Evolutionary conservation across 2,113 vertebrate genomes (phyloP).

Genomic region (Pyxicephalus adspersus): DNA sequence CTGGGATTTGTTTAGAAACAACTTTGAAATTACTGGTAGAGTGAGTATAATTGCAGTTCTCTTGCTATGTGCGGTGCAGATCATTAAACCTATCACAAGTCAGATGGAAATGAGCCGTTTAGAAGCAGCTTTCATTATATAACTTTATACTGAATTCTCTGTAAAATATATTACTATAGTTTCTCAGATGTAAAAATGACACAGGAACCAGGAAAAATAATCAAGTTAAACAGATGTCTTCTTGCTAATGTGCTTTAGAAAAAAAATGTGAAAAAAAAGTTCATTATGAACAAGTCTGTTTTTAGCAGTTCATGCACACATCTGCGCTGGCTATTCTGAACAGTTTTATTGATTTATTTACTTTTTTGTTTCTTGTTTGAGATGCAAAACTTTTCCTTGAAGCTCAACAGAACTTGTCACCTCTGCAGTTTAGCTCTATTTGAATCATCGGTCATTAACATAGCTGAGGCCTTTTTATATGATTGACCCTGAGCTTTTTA

Average conservation of each 20-base stretch:
- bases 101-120: constrained; percentile 48
- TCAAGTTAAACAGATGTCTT: constrained; percentile 26
- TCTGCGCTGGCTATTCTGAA: not conserved
- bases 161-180: constrained; percentile 30
- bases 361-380: no score
- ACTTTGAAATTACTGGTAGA: constrained; percentile 46
- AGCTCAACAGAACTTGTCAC: no score
- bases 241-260: constrained; percentile 7
- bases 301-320: not conserved
- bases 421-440: no score
- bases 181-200: constrained; percentile 34
- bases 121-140: constrained; percentile 33
- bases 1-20: constrained; percentile 37
- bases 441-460: no score
- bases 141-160: constrained; percentile 33
- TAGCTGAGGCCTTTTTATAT: no score
- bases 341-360: no score
- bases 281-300: not conserved
- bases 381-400: no score
- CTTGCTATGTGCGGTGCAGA: constrained; percentile 16
- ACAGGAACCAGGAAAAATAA: constrained; percentile 21
- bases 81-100: constrained; percentile 28
- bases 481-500: no score
- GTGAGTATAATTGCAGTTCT: constrained; percentile 41
- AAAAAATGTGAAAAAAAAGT: not conserved